Base-by-base conservation (phyloP, 2,888 invertebrate genomes). In the Nomada fabriciana region DNA sequence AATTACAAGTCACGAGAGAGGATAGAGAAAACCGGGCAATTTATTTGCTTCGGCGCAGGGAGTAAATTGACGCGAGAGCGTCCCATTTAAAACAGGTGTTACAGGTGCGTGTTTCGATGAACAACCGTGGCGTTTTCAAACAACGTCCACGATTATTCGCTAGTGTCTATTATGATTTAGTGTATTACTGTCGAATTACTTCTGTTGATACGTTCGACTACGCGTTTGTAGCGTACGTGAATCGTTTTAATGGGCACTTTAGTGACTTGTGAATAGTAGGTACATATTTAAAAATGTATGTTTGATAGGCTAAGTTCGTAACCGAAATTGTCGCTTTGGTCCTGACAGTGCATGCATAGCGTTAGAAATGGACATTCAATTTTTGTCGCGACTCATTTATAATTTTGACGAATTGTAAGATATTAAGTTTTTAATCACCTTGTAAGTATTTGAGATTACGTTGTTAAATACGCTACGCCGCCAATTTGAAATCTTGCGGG, bases 81-180 rank as follows among this genome's bases (percentile, higher is more conserved):
- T 59, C 53, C 77, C 55, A 60, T 72, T 76, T 81, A 53, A 72
- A 76, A 82, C 76, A 76, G 76, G 82, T 82, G 76, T 64, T 73
- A 64, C 73, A 59, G 65, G 29, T 36, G 70, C 43, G 43, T 52
- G 60, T 70, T 71, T 64, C 76, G n/a, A 4, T 20, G 9, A 55
- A 47, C 29, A 59, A 68, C 36, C 65, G 59, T 57, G 55, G 20
- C 59, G 72, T 68, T 76, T 76, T 72, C 42, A 67, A 73, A 73
- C 71, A 47, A 36, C 52, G 47, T 43, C 57, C 63, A 47, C 10
- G 25, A 47, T 64, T 64, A 57, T 57, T 70, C 43, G 2, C 42
- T 7, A n/a, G 5, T 15, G 23, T 2, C 64, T 63, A 23, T 1
- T 47, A n/a, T 52, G 15, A 36, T 52, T 76, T 29, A n/a, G 18